These are phyloP conservation scores for Solenopsis fugax DNA, from an alignment of 1,140 invertebrate genomes.

Conservation along the genomic window DNA sequence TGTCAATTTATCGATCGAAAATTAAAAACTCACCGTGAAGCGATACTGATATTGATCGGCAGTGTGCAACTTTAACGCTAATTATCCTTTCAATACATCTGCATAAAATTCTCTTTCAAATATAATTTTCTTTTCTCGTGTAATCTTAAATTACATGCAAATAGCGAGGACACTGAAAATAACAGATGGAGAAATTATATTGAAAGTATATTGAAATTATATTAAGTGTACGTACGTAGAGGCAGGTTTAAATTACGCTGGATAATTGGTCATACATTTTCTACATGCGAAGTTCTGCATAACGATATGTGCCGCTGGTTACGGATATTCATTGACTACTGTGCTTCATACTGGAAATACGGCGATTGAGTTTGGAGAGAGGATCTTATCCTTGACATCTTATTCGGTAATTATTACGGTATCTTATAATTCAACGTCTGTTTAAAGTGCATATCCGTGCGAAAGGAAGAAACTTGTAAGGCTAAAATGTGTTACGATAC, in stretches of 20 bases:
- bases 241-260: not conserved
- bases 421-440: slow-evolving; percentile 15
- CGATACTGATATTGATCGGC: slow-evolving; percentile 19
- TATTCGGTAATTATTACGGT: slow-evolving; percentile 64
- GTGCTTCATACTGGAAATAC: not conserved
- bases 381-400: slow-evolving; percentile 74
- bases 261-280: not conserved
- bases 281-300: not conserved
- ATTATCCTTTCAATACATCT: not conserved
- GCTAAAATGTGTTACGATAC: not conserved
- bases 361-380: slow-evolving; percentile 62
- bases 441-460: not conserved
- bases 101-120: not conserved
- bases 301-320: not conserved
- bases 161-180: not conserved
- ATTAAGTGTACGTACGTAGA: not conserved
- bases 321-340: slow-evolving; percentile 8
- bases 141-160: not conserved
- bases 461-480: slow-evolving; percentile 5
- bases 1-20: slow-evolving; percentile 64
- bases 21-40: slow-evolving; percentile 35
- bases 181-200: not conserved
- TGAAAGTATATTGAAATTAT: not conserved
- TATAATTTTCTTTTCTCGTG: not conserved
- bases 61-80: slow-evolving; percentile 10